Conservation (phyloP, 2,888 invertebrate species). For the Aphodius sticticus region DNA sequence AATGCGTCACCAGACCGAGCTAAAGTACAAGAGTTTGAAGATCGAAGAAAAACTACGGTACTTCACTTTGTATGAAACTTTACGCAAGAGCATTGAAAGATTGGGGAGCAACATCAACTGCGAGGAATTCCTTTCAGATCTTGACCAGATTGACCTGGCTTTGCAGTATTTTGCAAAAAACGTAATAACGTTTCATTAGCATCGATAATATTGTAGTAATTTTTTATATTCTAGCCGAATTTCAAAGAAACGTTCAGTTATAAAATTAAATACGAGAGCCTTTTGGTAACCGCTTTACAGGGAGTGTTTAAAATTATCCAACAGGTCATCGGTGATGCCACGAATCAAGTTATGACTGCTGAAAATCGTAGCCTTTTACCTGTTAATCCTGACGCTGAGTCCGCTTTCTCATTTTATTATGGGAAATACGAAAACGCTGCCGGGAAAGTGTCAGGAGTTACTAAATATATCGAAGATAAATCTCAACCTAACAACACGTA, state of each 20-base stretch:
- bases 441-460: constrained; percentile 80
- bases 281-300: constrained; percentile 80
- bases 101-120: constrained; percentile 60
- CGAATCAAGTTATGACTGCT: constrained; percentile 72
- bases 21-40: constrained; percentile 81
- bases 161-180: constrained; percentile 83
- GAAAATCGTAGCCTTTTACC: constrained; percentile 46
- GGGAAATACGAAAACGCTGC: constrained; percentile 96
- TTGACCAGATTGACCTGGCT: constrained; percentile 87
- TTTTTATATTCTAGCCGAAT: constrained; percentile 64
- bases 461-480: constrained; percentile 83
- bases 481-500: constrained; percentile 77
- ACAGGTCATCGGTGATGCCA: constrained; percentile 79
- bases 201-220: no score
- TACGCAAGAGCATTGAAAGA: constrained; percentile 51
- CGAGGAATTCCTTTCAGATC: constrained; percentile 81
- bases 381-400: constrained; percentile 45
- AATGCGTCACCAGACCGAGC: constrained; percentile 84
- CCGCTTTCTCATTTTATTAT: constrained; percentile 86
- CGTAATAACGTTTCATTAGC: constrained; percentile 64
- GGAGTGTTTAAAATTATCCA: constrained; percentile 82
- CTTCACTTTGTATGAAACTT: constrained; percentile 76
- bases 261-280: constrained; percentile 84
- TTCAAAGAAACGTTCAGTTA: constrained; percentile 89
- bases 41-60: constrained; percentile 83